phyloP scores from a whole-genome alignment of 92 coral and sea anemone species.

The Desmophyllum pertusum region DNA sequence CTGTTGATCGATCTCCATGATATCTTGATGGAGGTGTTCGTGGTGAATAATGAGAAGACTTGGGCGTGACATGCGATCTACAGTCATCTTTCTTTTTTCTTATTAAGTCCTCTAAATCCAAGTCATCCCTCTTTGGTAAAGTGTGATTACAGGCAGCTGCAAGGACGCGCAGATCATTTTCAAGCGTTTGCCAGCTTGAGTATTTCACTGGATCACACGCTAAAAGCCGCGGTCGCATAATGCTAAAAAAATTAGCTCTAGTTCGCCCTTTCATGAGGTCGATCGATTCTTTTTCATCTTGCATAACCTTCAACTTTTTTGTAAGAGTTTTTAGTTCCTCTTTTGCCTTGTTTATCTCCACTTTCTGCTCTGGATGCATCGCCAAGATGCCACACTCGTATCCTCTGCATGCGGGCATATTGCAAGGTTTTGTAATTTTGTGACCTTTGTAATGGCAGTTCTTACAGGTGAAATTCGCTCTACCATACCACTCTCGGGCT shows the following conservation, averaged over 20 bases:
- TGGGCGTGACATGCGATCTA: background rate
- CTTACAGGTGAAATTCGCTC: slow-evolving; percentile 23
- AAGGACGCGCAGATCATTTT: slow-evolving; percentile 18
- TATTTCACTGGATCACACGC: slow-evolving; percentile 11
- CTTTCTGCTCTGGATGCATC: background rate
- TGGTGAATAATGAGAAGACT: slow-evolving; percentile 15
- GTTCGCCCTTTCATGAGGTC: slow-evolving; percentile 25
- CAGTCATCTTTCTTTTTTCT: slow-evolving; percentile 17
- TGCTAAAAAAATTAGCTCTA: slow-evolving; percentile 6
- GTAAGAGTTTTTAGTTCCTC: background rate
- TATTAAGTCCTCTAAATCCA: slow-evolving; percentile 7
- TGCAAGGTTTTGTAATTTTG: background rate
- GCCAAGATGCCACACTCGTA: background rate
- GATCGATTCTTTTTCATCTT: slow-evolving; percentile 19
- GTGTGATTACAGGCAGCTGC: slow-evolving; percentile 33
- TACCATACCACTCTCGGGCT: slow-evolving; percentile 15
- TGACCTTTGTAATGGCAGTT: background rate
- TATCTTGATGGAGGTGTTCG: slow-evolving; percentile 23
- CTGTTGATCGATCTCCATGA: background rate
- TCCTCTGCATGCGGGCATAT: background rate
- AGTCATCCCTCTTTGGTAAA: background rate
- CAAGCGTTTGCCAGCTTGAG: slow-evolving; percentile 16
- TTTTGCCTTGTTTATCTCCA: background rate
- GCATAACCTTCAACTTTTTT: background rate
- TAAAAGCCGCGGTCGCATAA: slow-evolving; percentile 8